phyloP scores from a whole-genome alignment of 2,113 vertebrate species.

The Cheirogaleus medius region DNA sequence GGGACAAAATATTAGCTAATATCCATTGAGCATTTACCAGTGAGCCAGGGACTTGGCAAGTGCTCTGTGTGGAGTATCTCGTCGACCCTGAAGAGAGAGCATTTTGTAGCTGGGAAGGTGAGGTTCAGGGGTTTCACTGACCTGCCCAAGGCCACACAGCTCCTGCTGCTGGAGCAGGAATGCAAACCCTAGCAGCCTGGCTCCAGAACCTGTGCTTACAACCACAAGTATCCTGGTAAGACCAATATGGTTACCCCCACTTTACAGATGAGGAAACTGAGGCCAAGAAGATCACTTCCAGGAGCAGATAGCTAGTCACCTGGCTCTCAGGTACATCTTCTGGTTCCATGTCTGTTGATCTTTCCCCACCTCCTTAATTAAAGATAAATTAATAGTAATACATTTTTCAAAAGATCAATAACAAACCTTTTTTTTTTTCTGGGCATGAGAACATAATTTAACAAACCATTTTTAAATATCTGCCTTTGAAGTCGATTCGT shows the following conservation, averaged over 20 bases:
- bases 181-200: neutral
- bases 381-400: neutral
- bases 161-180: neutral
- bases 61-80: neutral
- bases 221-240: neutral
- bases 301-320: neutral
- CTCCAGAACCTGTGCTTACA: neutral
- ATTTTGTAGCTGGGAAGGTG: neutral
- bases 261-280: constrained; percentile 35
- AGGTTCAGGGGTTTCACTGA: neutral
- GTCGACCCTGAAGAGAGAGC: neutral
- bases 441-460: no score
- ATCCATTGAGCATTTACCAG: neutral
- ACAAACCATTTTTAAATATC: neutral
- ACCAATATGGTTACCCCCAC: neutral
- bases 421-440: neutral
- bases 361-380: neutral
- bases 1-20: neutral
- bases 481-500: neutral
- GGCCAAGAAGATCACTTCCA: neutral
- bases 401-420: neutral
- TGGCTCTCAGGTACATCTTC: neutral
- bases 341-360: neutral
- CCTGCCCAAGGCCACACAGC: neutral
- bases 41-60: neutral